These are phyloP conservation scores for Phainopepla nitens DNA, from an alignment of 2,113 vertebrate genomes.

Conservation along the genomic window DNA sequence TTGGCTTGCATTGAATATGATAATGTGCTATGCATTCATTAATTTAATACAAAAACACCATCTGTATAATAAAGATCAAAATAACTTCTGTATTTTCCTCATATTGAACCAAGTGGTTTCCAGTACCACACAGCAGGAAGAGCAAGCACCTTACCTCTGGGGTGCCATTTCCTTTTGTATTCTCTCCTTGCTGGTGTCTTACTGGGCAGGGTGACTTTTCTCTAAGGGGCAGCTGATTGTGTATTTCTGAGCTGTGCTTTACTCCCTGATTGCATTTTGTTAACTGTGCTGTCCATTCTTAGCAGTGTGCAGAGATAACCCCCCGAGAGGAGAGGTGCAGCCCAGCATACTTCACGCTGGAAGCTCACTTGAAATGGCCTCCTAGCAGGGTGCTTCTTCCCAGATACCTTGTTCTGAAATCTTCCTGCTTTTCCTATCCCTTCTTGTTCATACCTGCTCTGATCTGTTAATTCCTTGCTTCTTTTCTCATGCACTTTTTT, in stretches of 20 bases:
- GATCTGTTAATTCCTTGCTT: not conserved
- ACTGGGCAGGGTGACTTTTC: not conserved
- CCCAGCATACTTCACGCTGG: rapidly evolving
- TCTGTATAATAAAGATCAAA: not conserved
- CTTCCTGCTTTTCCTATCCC: not conserved
- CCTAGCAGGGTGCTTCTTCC: not conserved
- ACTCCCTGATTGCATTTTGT: not conserved
- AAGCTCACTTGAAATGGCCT: not conserved
- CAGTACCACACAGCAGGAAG: not conserved
- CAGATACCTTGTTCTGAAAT: not conserved
- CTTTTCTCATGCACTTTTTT: not conserved
- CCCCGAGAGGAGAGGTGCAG: not conserved
- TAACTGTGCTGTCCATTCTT: not conserved
- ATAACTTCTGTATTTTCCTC: not conserved
- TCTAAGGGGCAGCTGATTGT: not conserved
- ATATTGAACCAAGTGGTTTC: not conserved
- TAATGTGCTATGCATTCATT: conserved; percentile 14
- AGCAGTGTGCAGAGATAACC: not conserved
- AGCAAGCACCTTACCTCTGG: not conserved
- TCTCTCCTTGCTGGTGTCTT: not conserved
- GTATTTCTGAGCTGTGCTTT: not conserved
- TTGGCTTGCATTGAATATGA: not conserved
- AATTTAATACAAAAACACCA: conserved; percentile 18
- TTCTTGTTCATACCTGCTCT: not conserved
- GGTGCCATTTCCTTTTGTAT: not conserved